Evolutionary conservation across 2,113 vertebrate species (phyloP).

Genomic region (Camelus dromedarius): DNA sequence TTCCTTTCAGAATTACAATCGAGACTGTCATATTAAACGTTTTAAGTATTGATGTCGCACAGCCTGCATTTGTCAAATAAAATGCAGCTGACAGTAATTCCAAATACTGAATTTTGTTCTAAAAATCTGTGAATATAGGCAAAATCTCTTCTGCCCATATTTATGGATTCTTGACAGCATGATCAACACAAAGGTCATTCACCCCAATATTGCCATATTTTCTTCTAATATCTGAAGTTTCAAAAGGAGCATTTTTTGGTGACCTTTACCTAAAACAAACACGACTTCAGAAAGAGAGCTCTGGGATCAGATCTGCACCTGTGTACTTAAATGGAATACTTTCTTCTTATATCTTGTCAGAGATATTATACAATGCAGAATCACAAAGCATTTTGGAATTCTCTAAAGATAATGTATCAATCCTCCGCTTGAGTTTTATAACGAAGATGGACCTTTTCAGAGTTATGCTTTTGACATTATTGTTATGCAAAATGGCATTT

Average conservation of each 20-base stretch:
- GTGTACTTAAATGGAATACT: conserved; percentile 78
- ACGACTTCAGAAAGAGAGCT: conserved; percentile 71
- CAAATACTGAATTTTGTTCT: conserved; percentile 64
- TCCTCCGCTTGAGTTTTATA: conserved; percentile 81
- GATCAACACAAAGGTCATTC: conserved; percentile 81
- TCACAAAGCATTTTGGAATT: conserved; percentile 83
- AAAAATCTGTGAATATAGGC: conserved; percentile 59
- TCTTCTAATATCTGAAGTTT: conserved; percentile 81
- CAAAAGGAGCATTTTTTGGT: conserved; percentile 79
- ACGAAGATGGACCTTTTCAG: conserved; percentile 83
- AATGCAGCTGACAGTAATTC: conserved; percentile 63
- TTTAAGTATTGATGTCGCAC: conserved; percentile 54
- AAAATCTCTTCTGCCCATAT: conserved; percentile 60
- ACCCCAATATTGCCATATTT: conserved; percentile 81
- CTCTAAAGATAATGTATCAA: conserved; percentile 83
- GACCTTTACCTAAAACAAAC: conserved; percentile 87
- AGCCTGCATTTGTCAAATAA: conserved; percentile 77
- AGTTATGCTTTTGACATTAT: conserved; percentile 85
- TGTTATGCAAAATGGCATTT: conserved; percentile 84
- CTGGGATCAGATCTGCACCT: conserved; percentile 70
- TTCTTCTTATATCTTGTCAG: conserved; percentile 79
- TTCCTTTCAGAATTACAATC: not conserved
- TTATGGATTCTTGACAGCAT: conserved; percentile 78
- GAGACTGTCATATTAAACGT: not conserved
- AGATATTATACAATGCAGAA: conserved; percentile 80